Evolutionary conservation across 2,113 vertebrate genomes (phyloP).

Genomic region (Cololabis saira): DNA sequence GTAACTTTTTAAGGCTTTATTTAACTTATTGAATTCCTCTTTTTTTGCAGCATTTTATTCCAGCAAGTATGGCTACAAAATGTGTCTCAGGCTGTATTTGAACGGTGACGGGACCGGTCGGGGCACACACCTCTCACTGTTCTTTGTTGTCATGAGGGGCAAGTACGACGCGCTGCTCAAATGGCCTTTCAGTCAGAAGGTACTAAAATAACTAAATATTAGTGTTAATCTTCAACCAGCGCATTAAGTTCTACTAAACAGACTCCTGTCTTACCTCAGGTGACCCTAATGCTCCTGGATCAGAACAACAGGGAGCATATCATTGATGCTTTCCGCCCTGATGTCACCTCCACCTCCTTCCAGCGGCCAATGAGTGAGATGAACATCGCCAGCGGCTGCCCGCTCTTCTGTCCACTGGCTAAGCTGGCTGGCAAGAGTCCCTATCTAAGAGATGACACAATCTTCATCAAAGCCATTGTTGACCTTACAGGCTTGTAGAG

Average conservation of each 20-base stretch:
- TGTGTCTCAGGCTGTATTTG: slow-evolving; percentile 92
- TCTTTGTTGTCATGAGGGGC: slow-evolving; percentile 95
- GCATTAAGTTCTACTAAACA: background rate
- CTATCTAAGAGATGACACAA: slow-evolving; percentile 91
- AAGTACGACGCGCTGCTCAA: slow-evolving; percentile 88
- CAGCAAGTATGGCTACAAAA: slow-evolving; percentile 95
- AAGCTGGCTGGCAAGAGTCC: slow-evolving; percentile 91
- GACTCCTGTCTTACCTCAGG: slow-evolving; percentile 73
- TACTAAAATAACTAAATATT: slow-evolving; percentile 19
- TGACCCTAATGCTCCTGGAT: slow-evolving; percentile 97
- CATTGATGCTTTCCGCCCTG: slow-evolving; percentile 94
- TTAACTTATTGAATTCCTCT: background rate
- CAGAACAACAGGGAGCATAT: slow-evolving; percentile 96
- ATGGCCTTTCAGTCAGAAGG: slow-evolving; percentile 98
- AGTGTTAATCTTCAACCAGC: accelerated
- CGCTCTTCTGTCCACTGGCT: slow-evolving; percentile 92
- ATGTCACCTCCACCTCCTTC: slow-evolving; percentile 91
- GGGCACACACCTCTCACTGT: slow-evolving; percentile 91
- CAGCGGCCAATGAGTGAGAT: slow-evolving; percentile 91
- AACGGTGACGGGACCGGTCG: slow-evolving; percentile 93
- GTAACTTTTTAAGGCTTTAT: background rate
- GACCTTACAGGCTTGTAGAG: slow-evolving; percentile 89
- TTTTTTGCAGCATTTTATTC: slow-evolving; percentile 89
- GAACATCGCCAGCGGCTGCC: slow-evolving; percentile 98
- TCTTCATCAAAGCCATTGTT: slow-evolving; percentile 97